Conservation (phyloP, 2,113 vertebrate species). For the Sylvia atricapilla region DNA sequence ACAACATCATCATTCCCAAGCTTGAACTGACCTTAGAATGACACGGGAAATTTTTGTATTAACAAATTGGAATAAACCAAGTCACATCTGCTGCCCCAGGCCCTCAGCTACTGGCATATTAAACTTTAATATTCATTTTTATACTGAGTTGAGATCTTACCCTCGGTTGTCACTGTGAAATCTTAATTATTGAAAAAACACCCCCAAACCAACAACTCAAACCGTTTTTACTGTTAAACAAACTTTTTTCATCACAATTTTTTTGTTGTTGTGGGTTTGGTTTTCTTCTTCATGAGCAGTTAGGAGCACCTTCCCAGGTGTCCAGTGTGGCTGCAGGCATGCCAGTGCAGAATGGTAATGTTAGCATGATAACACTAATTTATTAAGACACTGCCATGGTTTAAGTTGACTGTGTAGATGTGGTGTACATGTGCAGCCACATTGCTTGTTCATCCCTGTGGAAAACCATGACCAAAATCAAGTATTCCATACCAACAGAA, state of each 20-base stretch:
- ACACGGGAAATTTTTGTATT: rapidly evolving
- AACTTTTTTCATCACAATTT: background rate
- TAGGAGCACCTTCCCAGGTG: background rate
- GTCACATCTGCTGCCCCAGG: background rate
- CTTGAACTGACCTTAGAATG: background rate
- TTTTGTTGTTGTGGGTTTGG: background rate
- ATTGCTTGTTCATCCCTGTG: background rate
- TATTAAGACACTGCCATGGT: background rate
- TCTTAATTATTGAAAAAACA: background rate
- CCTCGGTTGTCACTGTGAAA: rapidly evolving
- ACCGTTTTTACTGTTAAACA: background rate
- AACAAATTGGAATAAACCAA: background rate
- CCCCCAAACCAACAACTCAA: background rate
- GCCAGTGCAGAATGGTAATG: background rate
- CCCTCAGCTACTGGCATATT: background rate
- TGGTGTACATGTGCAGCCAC: background rate
- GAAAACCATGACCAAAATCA: background rate
- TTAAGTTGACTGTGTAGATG: background rate
- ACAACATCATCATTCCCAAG: background rate
- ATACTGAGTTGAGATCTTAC: background rate
- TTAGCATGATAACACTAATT: background rate
- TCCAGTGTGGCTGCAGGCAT: background rate
- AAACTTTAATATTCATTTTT: background rate
- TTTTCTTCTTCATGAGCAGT: background rate
- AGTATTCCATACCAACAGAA: background rate